Evolutionary conservation across 2,113 vertebrate genomes (phyloP), one percentile per base, ranked within the genome.

Genomic region (Manacus vitellinus): DNA sequence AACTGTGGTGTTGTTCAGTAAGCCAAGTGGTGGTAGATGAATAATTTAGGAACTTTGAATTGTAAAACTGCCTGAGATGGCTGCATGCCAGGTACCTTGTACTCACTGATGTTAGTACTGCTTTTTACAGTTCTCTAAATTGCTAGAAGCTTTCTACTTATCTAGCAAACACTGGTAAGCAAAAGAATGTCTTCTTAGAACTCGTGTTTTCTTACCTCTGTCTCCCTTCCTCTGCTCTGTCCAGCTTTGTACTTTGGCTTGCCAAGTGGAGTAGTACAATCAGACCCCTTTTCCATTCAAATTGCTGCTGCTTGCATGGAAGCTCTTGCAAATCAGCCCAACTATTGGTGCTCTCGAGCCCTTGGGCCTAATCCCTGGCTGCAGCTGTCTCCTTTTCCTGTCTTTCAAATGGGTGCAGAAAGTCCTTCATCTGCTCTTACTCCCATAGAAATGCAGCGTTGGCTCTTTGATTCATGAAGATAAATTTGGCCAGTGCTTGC

Each of bases 11-110:
- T 44, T 52, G 43, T 87, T 78, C 52, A 43, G 24, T 22, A 58
- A 88, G 66, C 39, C 68, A 54, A 52, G 20, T 46, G 44, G 13
- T 76, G 49, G 56, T 46, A 12, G 49, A 37, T 92, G 76, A 96
- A 93, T 95, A 85, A 94, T 73, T 76, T 14, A 92, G 90, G 65
- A 65, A 37, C 73, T 97, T 94, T 61, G 73, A 82, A n/a, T 46
- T 76, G 81, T 85, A 80, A 83, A 92, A 70, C 28, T 93, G 88
- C 51, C 31, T 8, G 31, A 61, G 37, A 61, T 86, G 92, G 92
- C 83, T 84, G 8, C 2, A 1, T 88, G 79, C 85, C 91, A 86
- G 65, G 61, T 90, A 81, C 52, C 11, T 91, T 62, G 55, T 76
- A 66, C 67, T 96, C 90, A n/a, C 41, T 72, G 70, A 75, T 94